These are phyloP conservation scores for Sitobion miscanthi DNA, from an alignment of 1,140 invertebrate species.

Conservation along the genomic window DNA sequence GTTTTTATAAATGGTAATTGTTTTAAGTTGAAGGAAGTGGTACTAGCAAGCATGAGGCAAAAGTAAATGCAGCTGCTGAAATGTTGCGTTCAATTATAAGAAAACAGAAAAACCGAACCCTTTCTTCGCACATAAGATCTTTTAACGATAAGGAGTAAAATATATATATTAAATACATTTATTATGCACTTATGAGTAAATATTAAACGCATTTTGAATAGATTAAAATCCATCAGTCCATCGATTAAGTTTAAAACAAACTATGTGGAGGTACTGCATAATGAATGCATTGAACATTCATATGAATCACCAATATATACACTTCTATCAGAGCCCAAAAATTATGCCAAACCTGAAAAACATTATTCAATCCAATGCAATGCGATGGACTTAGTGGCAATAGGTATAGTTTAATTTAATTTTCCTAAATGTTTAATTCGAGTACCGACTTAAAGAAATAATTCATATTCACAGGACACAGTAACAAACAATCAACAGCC, in stretches of 20 bases:
- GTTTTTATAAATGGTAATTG: background rate
- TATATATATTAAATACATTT: background rate
- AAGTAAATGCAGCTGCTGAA: slow-evolving; percentile 20
- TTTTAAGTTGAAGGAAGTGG: slow-evolving; percentile 24
- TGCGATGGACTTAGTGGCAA: slow-evolving; percentile 34
- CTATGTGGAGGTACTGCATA: background rate
- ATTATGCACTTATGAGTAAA: background rate
- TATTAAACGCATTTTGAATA: background rate
- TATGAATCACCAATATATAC: background rate
- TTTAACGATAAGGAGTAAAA: slow-evolving; percentile 22
- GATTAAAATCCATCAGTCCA: background rate
- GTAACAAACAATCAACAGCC: background rate
- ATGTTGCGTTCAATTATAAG: slow-evolving; percentile 21
- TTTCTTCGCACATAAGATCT: slow-evolving; percentile 28
- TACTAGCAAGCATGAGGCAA: background rate
- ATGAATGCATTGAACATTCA: background rate
- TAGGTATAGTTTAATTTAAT: background rate
- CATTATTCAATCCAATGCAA: slow-evolving; percentile 30
- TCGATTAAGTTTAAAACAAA: slow-evolving; percentile 1
- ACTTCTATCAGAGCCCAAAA: background rate
- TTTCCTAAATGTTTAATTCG: background rate
- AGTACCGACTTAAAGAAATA: background rate
- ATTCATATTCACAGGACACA: background rate
- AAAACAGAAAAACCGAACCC: background rate
- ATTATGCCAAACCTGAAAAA: background rate